These are phyloP conservation scores for Synergus umbraculus DNA, from an alignment of 2,888 invertebrate genomes.

Conservation along the genomic window DNA sequence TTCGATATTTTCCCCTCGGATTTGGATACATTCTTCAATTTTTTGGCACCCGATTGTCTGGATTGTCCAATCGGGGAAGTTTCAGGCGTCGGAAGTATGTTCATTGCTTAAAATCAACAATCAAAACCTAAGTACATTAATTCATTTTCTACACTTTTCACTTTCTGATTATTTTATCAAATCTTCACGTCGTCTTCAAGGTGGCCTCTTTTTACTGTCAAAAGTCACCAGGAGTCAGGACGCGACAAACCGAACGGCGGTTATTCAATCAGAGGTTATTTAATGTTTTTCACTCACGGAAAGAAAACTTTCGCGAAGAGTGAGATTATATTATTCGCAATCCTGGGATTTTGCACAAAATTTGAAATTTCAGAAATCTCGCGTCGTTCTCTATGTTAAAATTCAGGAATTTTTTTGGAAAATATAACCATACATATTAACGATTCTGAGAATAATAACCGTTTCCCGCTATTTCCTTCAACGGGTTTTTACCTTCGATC, in stretches of 20 bases:
- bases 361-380: not conserved
- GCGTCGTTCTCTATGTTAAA: not conserved
- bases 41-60: not conserved
- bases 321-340: not conserved
- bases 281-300: constrained; percentile 3
- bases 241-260: not conserved
- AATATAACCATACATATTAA: not conserved
- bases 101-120: constrained; percentile 18
- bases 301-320: not conserved
- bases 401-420: not conserved
- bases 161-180: not conserved
- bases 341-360: not conserved
- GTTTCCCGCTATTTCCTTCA: constrained; percentile 32
- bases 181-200: not conserved
- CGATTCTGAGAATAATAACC: not conserved
- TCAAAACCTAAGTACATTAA: not conserved
- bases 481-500: constrained; percentile 15
- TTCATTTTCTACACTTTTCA: constrained; percentile 3
- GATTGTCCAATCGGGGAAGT: constrained; percentile 11
- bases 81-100: constrained; percentile 16
- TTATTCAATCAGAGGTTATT: constrained; percentile 22
- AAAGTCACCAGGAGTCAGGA: not conserved
- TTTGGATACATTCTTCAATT: not conserved
- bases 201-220: not conserved
- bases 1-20: not conserved